phyloP scores from a whole-genome alignment of 2,113 vertebrate genomes.

The Caretta caretta region DNA sequence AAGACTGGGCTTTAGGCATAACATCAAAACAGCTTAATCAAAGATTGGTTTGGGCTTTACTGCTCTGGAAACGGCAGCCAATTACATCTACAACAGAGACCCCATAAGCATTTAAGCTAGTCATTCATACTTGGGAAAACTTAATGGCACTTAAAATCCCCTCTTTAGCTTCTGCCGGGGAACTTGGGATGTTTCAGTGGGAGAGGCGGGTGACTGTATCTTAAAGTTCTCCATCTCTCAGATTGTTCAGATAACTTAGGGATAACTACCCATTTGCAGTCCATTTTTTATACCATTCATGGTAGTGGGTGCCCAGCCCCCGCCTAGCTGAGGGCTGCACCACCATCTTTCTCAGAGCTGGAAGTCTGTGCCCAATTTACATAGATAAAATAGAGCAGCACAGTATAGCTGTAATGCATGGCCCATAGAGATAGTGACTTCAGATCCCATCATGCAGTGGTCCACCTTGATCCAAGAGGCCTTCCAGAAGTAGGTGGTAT shows the following conservation, averaged over 20 bases:
- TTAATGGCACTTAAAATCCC: background rate
- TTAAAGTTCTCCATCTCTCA: background rate
- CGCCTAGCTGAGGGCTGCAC: background rate
- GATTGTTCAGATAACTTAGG: background rate
- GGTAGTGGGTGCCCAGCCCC: background rate
- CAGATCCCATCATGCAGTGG: background rate
- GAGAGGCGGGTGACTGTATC: background rate
- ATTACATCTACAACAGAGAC: conserved; percentile 9
- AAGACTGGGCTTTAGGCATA: conserved; percentile 1
- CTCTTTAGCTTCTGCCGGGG: background rate
- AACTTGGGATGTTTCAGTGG: background rate
- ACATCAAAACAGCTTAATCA: conserved; percentile 28
- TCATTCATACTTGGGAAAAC: background rate
- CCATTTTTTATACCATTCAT: background rate
- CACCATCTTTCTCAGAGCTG: background rate
- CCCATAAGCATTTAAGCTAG: background rate
- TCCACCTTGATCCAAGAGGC: background rate
- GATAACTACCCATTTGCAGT: background rate
- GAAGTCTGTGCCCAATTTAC: background rate
- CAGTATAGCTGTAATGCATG: background rate
- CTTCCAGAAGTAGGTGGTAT: background rate
- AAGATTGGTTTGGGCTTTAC: conserved; percentile 19
- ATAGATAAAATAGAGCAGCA: background rate
- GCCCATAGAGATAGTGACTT: background rate
- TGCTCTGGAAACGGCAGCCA: background rate